Evolutionary conservation across 2,888 invertebrate species (phyloP).

Genomic region (Ametastegia equiseti): DNA sequence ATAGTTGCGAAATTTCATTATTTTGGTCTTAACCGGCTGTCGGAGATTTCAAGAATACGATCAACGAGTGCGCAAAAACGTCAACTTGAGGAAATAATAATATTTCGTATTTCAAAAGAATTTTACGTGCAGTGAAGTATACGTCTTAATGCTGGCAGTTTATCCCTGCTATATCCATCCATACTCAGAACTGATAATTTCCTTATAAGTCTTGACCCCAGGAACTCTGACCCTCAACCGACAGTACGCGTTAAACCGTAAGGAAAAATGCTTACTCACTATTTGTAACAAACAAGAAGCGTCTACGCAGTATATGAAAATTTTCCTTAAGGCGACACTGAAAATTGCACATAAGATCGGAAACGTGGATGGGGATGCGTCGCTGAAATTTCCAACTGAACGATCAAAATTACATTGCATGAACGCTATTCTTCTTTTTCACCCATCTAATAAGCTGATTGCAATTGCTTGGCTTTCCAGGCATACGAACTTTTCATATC

Average conservation of each 20-base stretch:
- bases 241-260: background rate
- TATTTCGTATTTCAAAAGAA: background rate
- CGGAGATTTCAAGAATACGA: background rate
- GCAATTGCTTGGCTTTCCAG: background rate
- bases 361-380: background rate
- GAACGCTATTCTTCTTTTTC: background rate
- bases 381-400: background rate
- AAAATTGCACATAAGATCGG: background rate
- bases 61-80: background rate
- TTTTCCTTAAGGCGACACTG: background rate
- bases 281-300: background rate
- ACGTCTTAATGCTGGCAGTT: background rate
- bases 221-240: background rate
- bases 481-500: background rate
- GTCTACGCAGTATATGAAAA: background rate
- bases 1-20: background rate
- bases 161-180: background rate
- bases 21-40: background rate
- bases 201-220: background rate
- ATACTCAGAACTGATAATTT: slow-evolving; percentile 1
- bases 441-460: background rate
- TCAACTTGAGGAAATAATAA: background rate
- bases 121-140: background rate
- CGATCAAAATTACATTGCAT: background rate
- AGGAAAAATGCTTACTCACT: background rate